phyloP scores from a whole-genome alignment of 2,797 vertebrate genomes.

The Paguma larvata region DNA sequence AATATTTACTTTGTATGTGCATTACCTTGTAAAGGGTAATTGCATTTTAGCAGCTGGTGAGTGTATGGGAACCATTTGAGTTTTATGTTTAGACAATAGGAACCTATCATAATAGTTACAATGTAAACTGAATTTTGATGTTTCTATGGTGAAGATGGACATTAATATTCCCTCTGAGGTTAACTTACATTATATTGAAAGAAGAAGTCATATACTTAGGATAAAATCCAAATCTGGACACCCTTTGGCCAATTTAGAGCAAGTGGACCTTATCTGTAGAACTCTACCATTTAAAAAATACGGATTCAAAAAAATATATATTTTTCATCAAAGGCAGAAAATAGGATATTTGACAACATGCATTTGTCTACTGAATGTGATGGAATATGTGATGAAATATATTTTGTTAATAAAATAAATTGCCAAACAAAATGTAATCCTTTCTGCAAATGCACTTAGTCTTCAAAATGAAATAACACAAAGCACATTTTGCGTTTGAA shows the following conservation, averaged over 20 bases:
- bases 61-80: constrained; percentile 66
- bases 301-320: constrained; percentile 82
- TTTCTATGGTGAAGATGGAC: constrained; percentile 75
- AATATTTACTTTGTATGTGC: constrained; percentile 81
- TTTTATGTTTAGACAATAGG: constrained; percentile 80
- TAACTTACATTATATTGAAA: constrained; percentile 74
- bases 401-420: constrained; percentile 91
- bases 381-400: constrained; percentile 89
- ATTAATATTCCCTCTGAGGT: constrained; percentile 78
- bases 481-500: constrained; percentile 86
- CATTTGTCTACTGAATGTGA: constrained; percentile 89
- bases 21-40: constrained; percentile 81
- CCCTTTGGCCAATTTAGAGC: constrained; percentile 71
- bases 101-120: constrained; percentile 74
- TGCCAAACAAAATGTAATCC: constrained; percentile 90
- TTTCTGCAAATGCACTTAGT: constrained; percentile 88
- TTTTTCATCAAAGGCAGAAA: constrained; percentile 87
- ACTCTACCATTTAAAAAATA: constrained; percentile 72
- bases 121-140: constrained; percentile 76
- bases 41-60: constrained; percentile 72
- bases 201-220: constrained; percentile 64
- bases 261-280: constrained; percentile 62
- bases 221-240: constrained; percentile 69
- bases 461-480: constrained; percentile 87
- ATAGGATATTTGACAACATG: constrained; percentile 87